Evolutionary conservation across 2,888 invertebrate species (phyloP).

Genomic region (Thalpophila matura): DNA sequence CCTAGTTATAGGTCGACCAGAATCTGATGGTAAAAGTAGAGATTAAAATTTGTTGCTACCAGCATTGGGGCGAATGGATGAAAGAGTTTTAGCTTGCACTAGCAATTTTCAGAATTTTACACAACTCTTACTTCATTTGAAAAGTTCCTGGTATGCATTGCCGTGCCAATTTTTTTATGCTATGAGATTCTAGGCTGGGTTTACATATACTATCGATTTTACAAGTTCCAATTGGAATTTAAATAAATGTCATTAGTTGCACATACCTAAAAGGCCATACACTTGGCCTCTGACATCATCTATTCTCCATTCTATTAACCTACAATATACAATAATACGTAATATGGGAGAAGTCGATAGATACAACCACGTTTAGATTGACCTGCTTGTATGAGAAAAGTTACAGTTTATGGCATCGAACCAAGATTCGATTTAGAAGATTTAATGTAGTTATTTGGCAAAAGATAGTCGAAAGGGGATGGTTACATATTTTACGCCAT

Average conservation of each 20-base stretch:
- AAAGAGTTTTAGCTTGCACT: too few species aligned
- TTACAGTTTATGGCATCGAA: conserved; percentile 22
- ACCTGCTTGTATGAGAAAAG: conserved; percentile 38
- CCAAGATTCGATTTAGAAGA: conserved; percentile 25
- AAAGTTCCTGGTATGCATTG: too few species aligned
- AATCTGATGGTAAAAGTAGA: too few species aligned
- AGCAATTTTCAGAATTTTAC: too few species aligned
- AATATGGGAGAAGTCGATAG: conserved; percentile 37
- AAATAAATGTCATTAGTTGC: conserved; percentile 22
- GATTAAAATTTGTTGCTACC: too few species aligned
- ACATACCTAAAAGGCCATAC: conserved; percentile 36
- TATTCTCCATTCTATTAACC: conserved; percentile 50
- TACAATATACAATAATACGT: conserved; percentile 36
- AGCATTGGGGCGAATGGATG: too few species aligned
- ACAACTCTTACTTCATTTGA: too few species aligned
- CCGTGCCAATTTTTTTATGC: too few species aligned
- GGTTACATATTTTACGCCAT: not conserved
- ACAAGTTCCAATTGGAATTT: conserved; percentile 1
- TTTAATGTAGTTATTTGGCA: conserved; percentile 5
- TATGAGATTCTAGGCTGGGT: too few species aligned
- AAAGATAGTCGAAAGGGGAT: not conserved
- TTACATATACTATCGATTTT: too few species aligned
- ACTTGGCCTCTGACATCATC: conserved; percentile 45
- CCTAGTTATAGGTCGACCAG: too few species aligned
- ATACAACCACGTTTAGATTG: conserved; percentile 38